phyloP scores from a whole-genome alignment of 2,113 vertebrate species.

The Triplophysa tibetana region DNA sequence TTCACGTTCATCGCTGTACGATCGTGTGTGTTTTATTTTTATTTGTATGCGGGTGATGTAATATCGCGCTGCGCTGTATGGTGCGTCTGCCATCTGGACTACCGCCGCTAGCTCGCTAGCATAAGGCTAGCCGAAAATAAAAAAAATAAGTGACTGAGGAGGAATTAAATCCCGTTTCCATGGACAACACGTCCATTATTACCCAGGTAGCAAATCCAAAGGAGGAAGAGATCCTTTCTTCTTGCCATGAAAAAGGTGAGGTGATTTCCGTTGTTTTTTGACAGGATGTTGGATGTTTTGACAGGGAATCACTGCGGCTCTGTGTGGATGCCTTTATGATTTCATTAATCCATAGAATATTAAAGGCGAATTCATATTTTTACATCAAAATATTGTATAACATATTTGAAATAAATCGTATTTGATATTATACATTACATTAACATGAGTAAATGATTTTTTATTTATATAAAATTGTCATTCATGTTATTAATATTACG shows the following conservation, averaged over 20 bases:
- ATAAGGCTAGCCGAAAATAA: conserved; percentile 36
- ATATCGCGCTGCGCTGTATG: conserved; percentile 56
- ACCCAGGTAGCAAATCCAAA: conserved; percentile 99
- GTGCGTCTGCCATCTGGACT: conserved; percentile 59
- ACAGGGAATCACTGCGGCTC: conserved; percentile 31
- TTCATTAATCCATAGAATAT: neutral
- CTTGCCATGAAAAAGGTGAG: conserved; percentile 92
- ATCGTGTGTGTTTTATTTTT: conserved; percentile 36
- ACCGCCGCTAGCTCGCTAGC: conserved; percentile 67
- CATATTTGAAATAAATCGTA: neutral
- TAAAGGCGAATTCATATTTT: neutral
- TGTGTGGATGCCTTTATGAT: conserved; percentile 1
- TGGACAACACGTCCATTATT: conserved; percentile 99
- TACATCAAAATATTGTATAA: too few relatives aligned
- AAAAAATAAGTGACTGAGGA: conserved; percentile 62
- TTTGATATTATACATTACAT: neutral
- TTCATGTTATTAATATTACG: neutral
- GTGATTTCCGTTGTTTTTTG: neutral
- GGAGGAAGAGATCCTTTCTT: conserved; percentile 92
- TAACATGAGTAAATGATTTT: neutral
- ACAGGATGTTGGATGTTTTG: conserved; percentile 18
- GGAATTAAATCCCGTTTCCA: conserved; percentile 84
- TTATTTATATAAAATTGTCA: neutral
- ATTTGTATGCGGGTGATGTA: conserved; percentile 63
- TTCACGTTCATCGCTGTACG: neutral